Evolutionary conservation across 2,797 vertebrate species (phyloP).

Genomic region (Pantherophis vulpinus): DNA sequence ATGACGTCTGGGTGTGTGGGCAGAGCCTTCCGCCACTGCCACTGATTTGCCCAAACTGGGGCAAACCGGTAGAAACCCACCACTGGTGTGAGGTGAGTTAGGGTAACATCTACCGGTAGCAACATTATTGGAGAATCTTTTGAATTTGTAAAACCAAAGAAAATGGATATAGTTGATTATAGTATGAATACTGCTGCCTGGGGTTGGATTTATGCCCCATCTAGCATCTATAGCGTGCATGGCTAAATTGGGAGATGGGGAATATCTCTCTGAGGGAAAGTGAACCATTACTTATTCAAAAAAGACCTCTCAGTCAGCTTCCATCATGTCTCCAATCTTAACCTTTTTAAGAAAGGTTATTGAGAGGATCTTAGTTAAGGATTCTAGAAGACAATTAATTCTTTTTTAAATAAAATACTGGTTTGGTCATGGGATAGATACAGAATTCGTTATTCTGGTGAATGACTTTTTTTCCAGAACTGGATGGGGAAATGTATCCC

Average conservation of each 20-base stretch:
- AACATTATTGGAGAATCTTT: neutral
- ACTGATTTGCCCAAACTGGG: too few relatives aligned
- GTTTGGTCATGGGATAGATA: neutral
- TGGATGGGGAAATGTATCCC: neutral
- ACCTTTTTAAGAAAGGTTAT: neutral
- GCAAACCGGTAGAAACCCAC: too few relatives aligned
- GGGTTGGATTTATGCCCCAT: neutral
- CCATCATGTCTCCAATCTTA: neutral
- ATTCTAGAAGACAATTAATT: neutral
- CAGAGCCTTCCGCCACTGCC: too few relatives aligned
- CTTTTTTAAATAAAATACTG: neutral
- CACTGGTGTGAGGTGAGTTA: neutral
- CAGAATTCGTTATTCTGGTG: neutral
- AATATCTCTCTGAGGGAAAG: neutral
- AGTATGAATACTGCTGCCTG: neutral
- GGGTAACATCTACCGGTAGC: neutral
- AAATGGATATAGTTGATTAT: neutral
- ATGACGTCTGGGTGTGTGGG: too few relatives aligned
- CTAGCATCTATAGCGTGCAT: neutral
- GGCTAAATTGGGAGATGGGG: neutral
- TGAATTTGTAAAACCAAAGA: neutral
- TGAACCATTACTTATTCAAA: neutral
- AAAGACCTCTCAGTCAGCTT: neutral
- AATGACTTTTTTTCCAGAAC: neutral
- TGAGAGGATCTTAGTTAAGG: neutral